Conservation (phyloP, 2,888 invertebrate genomes). For the Aporophyla lueneburgensis region DNA sequence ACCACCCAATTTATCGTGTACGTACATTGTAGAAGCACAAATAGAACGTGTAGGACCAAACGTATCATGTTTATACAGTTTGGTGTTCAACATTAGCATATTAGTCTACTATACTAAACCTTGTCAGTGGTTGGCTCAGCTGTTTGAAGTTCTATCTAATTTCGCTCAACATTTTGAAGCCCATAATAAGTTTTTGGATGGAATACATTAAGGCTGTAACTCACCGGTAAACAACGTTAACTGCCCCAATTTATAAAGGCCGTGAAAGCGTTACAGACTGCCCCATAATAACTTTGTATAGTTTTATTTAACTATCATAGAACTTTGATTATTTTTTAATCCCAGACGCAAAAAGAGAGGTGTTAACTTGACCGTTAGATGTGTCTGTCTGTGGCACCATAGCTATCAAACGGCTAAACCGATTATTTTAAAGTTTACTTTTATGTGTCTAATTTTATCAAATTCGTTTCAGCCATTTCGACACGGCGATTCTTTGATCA, state of each 20-base stretch:
- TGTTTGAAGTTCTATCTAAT: conserved; percentile 21
- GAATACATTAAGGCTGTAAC: background rate
- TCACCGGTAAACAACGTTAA: background rate
- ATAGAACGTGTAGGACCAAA: background rate
- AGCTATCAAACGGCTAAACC: no score
- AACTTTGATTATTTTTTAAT: background rate
- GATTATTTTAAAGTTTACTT: no score
- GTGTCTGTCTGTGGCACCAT: no score
- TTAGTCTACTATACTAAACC: conserved; percentile 16
- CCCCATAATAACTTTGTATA: background rate
- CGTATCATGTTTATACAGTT: conserved; percentile 27
- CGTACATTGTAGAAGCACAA: conserved; percentile 15
- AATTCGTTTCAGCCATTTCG: no score
- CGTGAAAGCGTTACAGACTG: background rate
- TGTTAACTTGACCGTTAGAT: no score
- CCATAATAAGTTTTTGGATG: background rate
- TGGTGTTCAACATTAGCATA: conserved; percentile 25
- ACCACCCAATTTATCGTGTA: background rate
- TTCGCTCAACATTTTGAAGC: conserved; percentile 3
- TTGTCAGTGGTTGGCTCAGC: conserved; percentile 24
- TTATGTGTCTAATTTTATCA: no score
- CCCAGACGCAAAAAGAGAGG: no score
- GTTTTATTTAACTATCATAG: background rate
- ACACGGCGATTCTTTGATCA: no score
- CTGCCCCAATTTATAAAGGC: background rate